Conservation (phyloP, 23 tunicate genomes). For the Halocynthia aurantium region DNA sequence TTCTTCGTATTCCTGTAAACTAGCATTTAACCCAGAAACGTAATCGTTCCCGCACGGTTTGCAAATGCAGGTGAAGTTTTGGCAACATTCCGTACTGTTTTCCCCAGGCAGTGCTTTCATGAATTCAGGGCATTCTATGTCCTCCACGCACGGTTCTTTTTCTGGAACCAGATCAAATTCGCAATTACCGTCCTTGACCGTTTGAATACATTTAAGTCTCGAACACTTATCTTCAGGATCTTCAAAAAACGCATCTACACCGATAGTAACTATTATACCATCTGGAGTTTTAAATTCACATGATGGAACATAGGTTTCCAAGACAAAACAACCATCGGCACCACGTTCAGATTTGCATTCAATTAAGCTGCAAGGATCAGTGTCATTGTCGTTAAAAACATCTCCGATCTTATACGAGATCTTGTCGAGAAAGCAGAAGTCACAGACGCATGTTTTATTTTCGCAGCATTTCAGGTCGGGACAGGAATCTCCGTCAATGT, state of each 20-base stretch:
- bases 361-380: slow-evolving; percentile 3
- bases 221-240: slow-evolving; percentile 9
- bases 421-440: slow-evolving; percentile 20
- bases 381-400: slow-evolving; percentile 1
- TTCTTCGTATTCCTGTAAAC: neutral
- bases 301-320: neutral
- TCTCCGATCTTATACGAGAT: slow-evolving; percentile 20
- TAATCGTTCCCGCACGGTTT: slow-evolving; percentile 30
- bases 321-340: slow-evolving; percentile 29
- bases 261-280: slow-evolving; percentile 9
- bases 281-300: slow-evolving; percentile 1
- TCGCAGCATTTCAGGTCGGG: slow-evolving; percentile 27
- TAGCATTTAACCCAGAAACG: neutral
- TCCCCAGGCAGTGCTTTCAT: neutral
- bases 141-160: slow-evolving; percentile 4
- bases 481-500: slow-evolving; percentile 7
- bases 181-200: neutral
- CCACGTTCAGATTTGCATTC: slow-evolving; percentile 16
- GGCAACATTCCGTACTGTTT: slow-evolving; percentile 18
- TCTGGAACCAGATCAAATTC: neutral
- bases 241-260: slow-evolving; percentile 14
- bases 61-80: slow-evolving; percentile 24
- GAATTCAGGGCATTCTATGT: slow-evolving; percentile 14
- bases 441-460: slow-evolving; percentile 33
- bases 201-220: neutral